A percentile compares a stretch with the other conserved stretches of the same genome.
Conservation (phyloP, 1,140 invertebrate genomes). For the Paracyclopina nana region DNA sequence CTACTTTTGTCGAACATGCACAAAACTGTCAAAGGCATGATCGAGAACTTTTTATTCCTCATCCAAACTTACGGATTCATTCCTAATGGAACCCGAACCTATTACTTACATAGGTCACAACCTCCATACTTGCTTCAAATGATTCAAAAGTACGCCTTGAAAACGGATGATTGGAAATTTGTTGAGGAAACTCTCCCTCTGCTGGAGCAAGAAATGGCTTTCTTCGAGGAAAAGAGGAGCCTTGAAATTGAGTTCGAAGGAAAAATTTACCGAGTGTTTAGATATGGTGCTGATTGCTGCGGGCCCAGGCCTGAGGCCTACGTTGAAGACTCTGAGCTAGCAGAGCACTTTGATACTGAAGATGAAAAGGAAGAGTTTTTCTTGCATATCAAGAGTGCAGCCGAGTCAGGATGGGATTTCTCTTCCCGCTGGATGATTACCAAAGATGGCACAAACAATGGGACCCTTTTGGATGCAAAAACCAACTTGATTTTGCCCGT, state of each 20-base stretch:
- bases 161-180: slow-evolving; percentile 38
- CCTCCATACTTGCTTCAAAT: slow-evolving; percentile 64
- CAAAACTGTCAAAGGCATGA: slow-evolving; percentile 53
- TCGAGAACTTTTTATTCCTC: slow-evolving; percentile 54
- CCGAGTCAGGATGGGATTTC: slow-evolving; percentile 89
- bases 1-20: slow-evolving; percentile 62
- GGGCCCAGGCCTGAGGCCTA: slow-evolving; percentile 71
- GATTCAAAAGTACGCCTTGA: slow-evolving; percentile 54
- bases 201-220: slow-evolving; percentile 43
- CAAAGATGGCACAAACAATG: neutral
- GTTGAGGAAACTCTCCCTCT: slow-evolving; percentile 18
- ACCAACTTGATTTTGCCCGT: slow-evolving; percentile 4
- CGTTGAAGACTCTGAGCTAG: slow-evolving; percentile 34
- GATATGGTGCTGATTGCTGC: neutral
- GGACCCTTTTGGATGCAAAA: neutral
- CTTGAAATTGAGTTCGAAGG: slow-evolving; percentile 31
- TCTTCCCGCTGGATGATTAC: slow-evolving; percentile 72
- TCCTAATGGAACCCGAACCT: slow-evolving; percentile 71
- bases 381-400: slow-evolving; percentile 60
- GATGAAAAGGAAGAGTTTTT: slow-evolving; percentile 52
- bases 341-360: slow-evolving; percentile 30
- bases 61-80: slow-evolving; percentile 58
- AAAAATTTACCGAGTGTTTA: slow-evolving; percentile 1
- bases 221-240: slow-evolving; percentile 42
- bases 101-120: slow-evolving; percentile 61